A percentile compares a stretch with the other conserved stretches of the same genome.
phyloP scores from a whole-genome alignment of 2,888 invertebrate species.

The Polia nebulosa region DNA sequence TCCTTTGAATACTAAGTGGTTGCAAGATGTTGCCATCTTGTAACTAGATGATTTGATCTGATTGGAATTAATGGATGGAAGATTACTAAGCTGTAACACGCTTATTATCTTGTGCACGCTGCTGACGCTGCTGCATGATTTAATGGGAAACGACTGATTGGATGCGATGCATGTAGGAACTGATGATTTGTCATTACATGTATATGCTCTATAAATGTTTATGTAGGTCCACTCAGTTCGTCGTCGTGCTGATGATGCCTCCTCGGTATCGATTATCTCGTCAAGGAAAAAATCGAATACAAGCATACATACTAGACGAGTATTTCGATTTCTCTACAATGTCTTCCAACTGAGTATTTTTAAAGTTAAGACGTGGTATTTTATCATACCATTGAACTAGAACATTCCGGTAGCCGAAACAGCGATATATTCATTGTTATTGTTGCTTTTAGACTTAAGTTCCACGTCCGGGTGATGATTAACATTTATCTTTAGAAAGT shows the following conservation, averaged over 20 bases:
- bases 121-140: constrained; percentile 50
- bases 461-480: constrained; percentile 58
- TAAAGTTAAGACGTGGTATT: background rate
- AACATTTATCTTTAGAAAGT: constrained; percentile 68
- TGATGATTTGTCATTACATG: constrained; percentile 21
- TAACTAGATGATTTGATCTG: constrained; percentile 56
- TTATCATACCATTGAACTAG: constrained; percentile 24
- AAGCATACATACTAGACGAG: background rate
- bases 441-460: constrained; percentile 44
- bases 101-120: constrained; percentile 38
- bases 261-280: constrained; percentile 31
- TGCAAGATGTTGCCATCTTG: constrained; percentile 39
- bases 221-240: background rate
- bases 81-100: constrained; percentile 34
- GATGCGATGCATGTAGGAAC: background rate
- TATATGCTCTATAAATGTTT: constrained; percentile 25
- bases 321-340: background rate
- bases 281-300: constrained; percentile 32
- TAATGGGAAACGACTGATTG: constrained; percentile 47
- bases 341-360: background rate
- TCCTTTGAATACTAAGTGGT: constrained; percentile 49
- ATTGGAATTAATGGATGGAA: constrained; percentile 54
- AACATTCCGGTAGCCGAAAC: constrained; percentile 42
- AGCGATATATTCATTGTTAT: constrained; percentile 50
- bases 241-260: constrained; percentile 29